Base-by-base conservation (phyloP, 2,888 invertebrate genomes). In the Rapana venosa region DNA sequence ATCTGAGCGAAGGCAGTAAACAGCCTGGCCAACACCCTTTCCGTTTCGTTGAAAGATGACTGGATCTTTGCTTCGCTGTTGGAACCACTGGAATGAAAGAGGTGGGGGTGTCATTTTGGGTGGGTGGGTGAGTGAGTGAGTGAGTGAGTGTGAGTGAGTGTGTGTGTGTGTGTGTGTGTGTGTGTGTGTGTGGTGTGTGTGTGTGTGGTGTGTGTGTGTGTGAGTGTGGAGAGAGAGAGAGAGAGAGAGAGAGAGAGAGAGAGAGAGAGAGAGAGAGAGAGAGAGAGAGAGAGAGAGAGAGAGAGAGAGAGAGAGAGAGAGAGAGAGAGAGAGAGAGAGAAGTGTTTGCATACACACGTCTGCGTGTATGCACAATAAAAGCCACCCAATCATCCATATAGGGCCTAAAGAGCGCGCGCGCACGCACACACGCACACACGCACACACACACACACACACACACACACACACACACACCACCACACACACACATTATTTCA, bases 1-100 rank as follows among this genome's bases (percentile, higher is more conserved):
- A 90, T 77, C 85, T 87, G 66, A 30, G 35, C 47, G 47, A 5
- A 47, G 17, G 83, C 26, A 15, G 88, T 83, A 84, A 91, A 91
- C 66, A 88, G 58, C 30, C 56, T 26, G 56, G 83, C 35, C 30
- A 91, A 86, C 6, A 36, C 90, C 35, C 26, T 58, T 47, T 35
- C 35, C 11, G 86, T 88, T 11, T n/a, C 36, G 13, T 90, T 66
- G 4, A 88, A 66, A 5, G 85, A 88, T 0, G 35, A n/a, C 47
- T 58, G 66, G 22, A 81, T 58, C 32, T 47, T 90, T 17, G 30
- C 26, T 22, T 58, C 61, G 22, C 17, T 83, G 70, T 87, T 30
- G 56, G 47, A 35, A 0, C 56, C 47, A 6, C 89, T 89, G 77
- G 13, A 70, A 47, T 35, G 30, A 70, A 88, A 32, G 32, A 77